These are phyloP conservation scores for Xyrauchen texanus DNA, from an alignment of 2,113 vertebrate genomes.

Conservation along the genomic window DNA sequence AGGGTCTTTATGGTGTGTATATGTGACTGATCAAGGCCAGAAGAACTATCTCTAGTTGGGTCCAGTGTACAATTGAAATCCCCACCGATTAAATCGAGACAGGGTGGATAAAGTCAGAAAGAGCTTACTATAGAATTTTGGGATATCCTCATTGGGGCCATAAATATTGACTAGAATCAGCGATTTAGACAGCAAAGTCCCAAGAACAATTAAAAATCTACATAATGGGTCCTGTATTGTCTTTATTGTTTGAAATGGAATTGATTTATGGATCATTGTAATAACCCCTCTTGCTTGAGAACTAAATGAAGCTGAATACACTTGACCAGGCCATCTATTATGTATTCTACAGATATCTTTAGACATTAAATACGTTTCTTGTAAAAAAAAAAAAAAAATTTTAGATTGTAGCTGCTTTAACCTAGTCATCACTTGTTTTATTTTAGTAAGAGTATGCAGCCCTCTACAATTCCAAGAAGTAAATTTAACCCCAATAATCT, in stretches of 20 bases:
- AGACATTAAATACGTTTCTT: slow-evolving; percentile 10
- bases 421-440: slow-evolving; percentile 13
- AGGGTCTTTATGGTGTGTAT: no score
- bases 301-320: slow-evolving; percentile 13
- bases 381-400: slow-evolving; percentile 28
- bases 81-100: background rate
- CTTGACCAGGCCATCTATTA: slow-evolving; percentile 12
- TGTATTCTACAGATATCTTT: background rate
- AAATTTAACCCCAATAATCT: no score
- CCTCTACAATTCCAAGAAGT: background rate
- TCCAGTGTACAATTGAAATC: background rate
- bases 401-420: slow-evolving; percentile 10
- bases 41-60: no score
- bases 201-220: slow-evolving; percentile 27
- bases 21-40: no score
- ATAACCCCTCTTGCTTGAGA: slow-evolving; percentile 17
- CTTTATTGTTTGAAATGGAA: slow-evolving; percentile 13
- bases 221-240: background rate
- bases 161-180: slow-evolving; percentile 2
- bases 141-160: background rate
- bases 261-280: slow-evolving; percentile 6
- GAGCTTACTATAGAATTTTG: slow-evolving; percentile 1
- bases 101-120: slow-evolving; percentile 3
- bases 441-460: slow-evolving; percentile 14
- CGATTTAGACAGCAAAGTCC: background rate